Evolutionary conservation across 2,888 invertebrate genomes (phyloP).

Genomic region (Chydorus sphaericus): DNA sequence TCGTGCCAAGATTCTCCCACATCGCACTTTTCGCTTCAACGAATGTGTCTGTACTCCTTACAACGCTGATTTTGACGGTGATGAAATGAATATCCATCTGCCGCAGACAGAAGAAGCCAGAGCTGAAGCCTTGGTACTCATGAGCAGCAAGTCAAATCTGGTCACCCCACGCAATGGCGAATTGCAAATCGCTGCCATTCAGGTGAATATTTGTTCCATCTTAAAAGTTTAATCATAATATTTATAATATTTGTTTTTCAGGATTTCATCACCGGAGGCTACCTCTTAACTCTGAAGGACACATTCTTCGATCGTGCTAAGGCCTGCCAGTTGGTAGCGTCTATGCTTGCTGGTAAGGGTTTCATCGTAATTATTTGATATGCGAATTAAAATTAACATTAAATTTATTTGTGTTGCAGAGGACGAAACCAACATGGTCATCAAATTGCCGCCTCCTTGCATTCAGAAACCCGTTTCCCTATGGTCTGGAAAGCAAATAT

Average conservation of each 20-base stretch:
- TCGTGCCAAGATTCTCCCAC: constrained; percentile 65
- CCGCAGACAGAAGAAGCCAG: constrained; percentile 98
- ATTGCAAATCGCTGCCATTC: constrained; percentile 92
- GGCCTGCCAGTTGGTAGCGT: constrained; percentile 65
- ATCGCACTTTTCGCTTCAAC: constrained; percentile 80
- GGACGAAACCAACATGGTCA: constrained; percentile 37
- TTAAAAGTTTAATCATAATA: too few relatives aligned
- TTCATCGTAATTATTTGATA: too few relatives aligned
- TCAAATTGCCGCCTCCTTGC: constrained; percentile 79
- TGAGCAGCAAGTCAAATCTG: constrained; percentile 96
- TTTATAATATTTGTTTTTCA: not conserved
- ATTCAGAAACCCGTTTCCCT: constrained; percentile 71
- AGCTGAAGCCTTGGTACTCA: constrained; percentile 86
- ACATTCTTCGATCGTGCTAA: constrained; percentile 68
- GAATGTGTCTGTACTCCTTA: constrained; percentile 98
- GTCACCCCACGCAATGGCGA: constrained; percentile 97
- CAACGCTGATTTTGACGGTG: constrained; percentile 99
- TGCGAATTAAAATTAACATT: too few relatives aligned
- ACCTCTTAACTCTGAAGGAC: constrained; percentile 86
- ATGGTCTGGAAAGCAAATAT: constrained; percentile 97
- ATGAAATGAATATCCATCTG: constrained; percentile 98
- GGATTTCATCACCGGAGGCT: constrained; percentile 94
- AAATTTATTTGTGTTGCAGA: too few relatives aligned
- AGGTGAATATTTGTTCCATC: constrained; percentile 28
- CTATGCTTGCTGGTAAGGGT: constrained; percentile 59